Conservation (phyloP, 2,888 invertebrate genomes). For the Escarpia spicata region DNA sequence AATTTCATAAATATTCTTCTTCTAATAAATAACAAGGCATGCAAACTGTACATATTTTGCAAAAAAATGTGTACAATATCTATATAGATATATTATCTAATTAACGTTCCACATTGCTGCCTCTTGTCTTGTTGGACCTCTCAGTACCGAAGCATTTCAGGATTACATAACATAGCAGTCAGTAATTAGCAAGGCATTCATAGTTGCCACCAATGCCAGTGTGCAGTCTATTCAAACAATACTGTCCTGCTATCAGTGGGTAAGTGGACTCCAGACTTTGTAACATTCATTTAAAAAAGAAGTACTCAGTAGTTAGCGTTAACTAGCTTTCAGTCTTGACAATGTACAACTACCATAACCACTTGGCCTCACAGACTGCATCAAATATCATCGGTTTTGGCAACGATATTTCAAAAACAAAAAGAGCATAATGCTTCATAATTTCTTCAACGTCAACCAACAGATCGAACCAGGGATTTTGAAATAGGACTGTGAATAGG, state of each 20-base stretch:
- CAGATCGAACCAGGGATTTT: too few relatives aligned
- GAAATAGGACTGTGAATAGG: too few relatives aligned
- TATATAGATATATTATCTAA: not conserved
- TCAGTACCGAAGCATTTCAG: not conserved
- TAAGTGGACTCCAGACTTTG: not conserved
- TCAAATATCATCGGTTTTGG: too few relatives aligned
- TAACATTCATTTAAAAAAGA: not conserved
- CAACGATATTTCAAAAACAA: too few relatives aligned
- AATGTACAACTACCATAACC: too few relatives aligned
- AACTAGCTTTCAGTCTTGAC: too few relatives aligned
- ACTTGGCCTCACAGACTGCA: too few relatives aligned
- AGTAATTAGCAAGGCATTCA: not conserved
- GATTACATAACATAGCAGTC: not conserved
- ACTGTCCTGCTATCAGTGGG: not conserved
- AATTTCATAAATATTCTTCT: not conserved
- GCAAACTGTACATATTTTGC: not conserved
- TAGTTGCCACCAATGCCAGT: not conserved
- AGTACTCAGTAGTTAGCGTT: not conserved
- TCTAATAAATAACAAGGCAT: slow-evolving; percentile 5
- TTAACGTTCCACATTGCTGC: not conserved
- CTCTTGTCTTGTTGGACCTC: slow-evolving; percentile 7
- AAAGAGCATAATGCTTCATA: too few relatives aligned
- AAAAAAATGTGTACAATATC: not conserved
- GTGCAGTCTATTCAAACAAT: not conserved
- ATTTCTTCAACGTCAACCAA: too few relatives aligned